Base-by-base conservation (phyloP, 2,888 invertebrate genomes). In the Mesoligia furuncula region DNA sequence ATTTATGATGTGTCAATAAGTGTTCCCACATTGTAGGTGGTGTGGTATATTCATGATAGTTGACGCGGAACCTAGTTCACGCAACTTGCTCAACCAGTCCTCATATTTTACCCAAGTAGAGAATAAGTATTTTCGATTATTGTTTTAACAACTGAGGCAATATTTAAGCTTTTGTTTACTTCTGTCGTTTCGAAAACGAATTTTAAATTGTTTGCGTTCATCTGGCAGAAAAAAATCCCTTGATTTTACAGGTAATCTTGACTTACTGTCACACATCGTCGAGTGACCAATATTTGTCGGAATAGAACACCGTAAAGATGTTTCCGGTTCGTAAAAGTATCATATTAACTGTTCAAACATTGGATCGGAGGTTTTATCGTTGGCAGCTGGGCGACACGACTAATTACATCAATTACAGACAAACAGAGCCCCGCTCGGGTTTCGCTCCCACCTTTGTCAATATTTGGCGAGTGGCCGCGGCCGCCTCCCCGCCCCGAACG, bases 341-440 rank as follows among this genome's bases (percentile, higher is more conserved):
- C 96, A 94, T 95, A 95, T 96, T 93, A 94, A 94, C 95, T 93
- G 92, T 92, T 90, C 93, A 96, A 95, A 96, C 94, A 96, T 89
- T 88, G 91, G 90, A 88, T 90, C 87, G 91, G 90, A 92, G 93
- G 93, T 93, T 94, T 92, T 93, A 92, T 90, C 92, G 88, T 76
- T 80, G 91, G 94, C 96, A 96, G 96, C 96, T 96, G 96, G 91
- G 91, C 95, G 96, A 96, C 96, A 96, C 96, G 96, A 96, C 96
- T 96, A 96, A 96, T 96, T 96, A 96, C 96, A 95, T 96, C 96
- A 96, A 96, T 96, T 96, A 96, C 95, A 94, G 94, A 93, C 93
- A 96, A 96, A 96, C 95, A 96, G 90, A 88, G 90, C 87, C 83
- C 88, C 85, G 93, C 93, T 96, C 95, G 92, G 95, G 95, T 96